These are phyloP conservation scores for Vombatus ursinus DNA, from an alignment of 2,113 vertebrate species.

Conservation along the genomic window DNA sequence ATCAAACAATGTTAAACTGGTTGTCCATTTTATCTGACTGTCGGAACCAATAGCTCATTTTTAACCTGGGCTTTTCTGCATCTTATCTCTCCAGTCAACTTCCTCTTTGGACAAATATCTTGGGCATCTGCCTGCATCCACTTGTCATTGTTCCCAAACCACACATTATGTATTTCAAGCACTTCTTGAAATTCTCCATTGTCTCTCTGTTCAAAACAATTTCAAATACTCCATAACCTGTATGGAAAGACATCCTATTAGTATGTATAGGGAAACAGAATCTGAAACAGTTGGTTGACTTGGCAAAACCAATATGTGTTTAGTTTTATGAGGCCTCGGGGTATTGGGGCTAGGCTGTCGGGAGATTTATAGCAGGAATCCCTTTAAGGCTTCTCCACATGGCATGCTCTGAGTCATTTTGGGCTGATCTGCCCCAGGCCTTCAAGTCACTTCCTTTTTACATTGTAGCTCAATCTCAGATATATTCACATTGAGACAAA, in stretches of 20 bases:
- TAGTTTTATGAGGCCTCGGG: background rate
- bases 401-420: slow-evolving; percentile 9
- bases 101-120: background rate
- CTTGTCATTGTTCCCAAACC: background rate
- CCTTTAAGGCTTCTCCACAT: background rate
- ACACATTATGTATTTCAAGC: background rate
- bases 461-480: background rate
- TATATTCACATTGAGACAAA: background rate
- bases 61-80: background rate
- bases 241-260: background rate
- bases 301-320: background rate
- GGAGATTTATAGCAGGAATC: slow-evolving; percentile 19
- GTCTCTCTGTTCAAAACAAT: background rate
- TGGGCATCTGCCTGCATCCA: background rate
- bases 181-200: background rate
- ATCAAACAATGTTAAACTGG: background rate
- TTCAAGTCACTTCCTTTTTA: background rate
- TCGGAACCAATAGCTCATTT: background rate
- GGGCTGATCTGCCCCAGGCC: background rate
- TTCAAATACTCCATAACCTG: background rate
- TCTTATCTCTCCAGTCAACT: background rate
- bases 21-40: background rate
- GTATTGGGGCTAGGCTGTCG: background rate
- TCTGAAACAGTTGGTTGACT: background rate
- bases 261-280: background rate